Evolutionary conservation across 1,140 invertebrate genomes (phyloP), one percentile per base, ranked within the genome.

Genomic region (Anastatus disparis): DNA sequence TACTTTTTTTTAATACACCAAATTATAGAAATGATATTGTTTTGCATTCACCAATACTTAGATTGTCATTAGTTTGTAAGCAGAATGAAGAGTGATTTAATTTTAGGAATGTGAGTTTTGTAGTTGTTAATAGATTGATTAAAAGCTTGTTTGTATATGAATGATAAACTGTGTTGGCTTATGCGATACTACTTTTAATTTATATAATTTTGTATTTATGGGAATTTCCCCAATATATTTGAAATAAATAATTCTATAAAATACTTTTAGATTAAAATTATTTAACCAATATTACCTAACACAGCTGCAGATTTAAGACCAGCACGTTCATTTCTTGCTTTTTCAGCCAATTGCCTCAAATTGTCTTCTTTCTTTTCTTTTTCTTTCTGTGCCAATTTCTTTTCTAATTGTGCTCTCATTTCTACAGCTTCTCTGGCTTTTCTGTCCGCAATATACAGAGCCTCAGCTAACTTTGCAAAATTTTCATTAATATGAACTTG

Each of bases 401-500:
- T 96, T 79, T 99, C 97, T 2, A 99, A 86, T 81, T 99, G 96
- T 0, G 97, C 95, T 61, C 98, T 87, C 80, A 95, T 95, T 84
- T 99, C 97, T 0, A 99, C 97, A 52, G 95, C 95, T 86, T 99
- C 97, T 66, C 97, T 86, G 1, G 96, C 96, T 86, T 99, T 99
- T 82, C 98, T 90, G 82, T 99, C 98, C 29, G 98, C 97, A 77
- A 99, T 98, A 79, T 98, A 99, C 17, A 99, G 83, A 6, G 98
- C 95, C 85, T 99, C 98, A 0, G 98, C 95, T 38, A 99, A 86
- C 83, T 99, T 99, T 0, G 97, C 96, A 87, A 99, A 99, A 81
- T 99, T 99, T 85, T 99, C 98, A 82, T 99, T 99, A 61, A 99
- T 97, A 79, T 99, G 98, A 17, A 95, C 93, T 82, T 97, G 96